Conservation (phyloP, 2,797 vertebrate species). For the Eutrigla gurnardus region DNA sequence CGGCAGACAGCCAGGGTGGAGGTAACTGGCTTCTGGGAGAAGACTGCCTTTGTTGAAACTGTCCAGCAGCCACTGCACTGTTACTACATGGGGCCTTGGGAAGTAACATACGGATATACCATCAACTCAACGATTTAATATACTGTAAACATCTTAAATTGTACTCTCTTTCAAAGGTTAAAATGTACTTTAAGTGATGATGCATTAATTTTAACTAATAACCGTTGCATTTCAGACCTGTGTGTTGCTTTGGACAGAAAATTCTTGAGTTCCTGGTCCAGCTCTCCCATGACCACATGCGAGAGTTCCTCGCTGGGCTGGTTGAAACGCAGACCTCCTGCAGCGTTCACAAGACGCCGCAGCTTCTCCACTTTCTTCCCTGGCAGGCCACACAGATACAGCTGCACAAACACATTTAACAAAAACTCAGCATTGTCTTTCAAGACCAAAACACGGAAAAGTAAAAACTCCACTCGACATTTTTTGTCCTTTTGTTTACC, state of each 20-base stretch:
- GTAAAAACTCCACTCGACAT: not conserved
- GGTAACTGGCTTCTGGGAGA: constrained; percentile 87
- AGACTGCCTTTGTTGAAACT: constrained; percentile 89
- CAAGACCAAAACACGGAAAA: not conserved
- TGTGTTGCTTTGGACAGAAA: constrained; percentile 89
- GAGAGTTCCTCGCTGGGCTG: constrained; percentile 95
- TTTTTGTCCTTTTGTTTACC: constrained; percentile 71
- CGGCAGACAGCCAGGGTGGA: constrained; percentile 87
- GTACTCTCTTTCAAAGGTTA: not conserved
- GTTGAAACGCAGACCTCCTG: constrained; percentile 95
- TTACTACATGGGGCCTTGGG: constrained; percentile 91
- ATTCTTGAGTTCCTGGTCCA: constrained; percentile 87
- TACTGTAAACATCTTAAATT: not conserved
- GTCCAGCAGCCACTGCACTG: constrained; percentile 93
- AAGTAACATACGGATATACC: not conserved
- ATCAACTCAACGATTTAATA: not conserved
- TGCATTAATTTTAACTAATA: not conserved
- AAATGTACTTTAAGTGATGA: not conserved
- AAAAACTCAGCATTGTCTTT: not conserved
- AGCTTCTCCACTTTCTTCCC: constrained; percentile 93
- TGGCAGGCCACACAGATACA: constrained; percentile 93
- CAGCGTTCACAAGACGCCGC: constrained; percentile 90
- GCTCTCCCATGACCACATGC: constrained; percentile 92
- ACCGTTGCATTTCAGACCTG: constrained; percentile 81
- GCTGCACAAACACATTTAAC: constrained; percentile 74